A percentile compares a stretch with the other conserved stretches of the same genome.
phyloP scores from a whole-genome alignment of 2,797 vertebrate species.

The Gadopsis bispinosus region DNA sequence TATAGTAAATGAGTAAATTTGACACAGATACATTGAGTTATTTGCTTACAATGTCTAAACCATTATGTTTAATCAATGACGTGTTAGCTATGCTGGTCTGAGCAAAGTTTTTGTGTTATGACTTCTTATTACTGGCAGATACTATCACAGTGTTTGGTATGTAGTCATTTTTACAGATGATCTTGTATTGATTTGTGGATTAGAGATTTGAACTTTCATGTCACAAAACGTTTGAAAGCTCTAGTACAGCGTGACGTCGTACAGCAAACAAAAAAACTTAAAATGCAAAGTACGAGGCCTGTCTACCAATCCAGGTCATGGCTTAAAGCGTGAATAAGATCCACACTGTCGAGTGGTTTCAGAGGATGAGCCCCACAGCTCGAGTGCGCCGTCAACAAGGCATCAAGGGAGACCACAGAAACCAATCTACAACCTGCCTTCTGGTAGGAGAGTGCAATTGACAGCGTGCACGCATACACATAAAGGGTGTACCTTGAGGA shows the following conservation, averaged over 20 bases:
- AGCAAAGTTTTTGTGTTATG: not conserved
- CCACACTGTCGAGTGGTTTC: not conserved
- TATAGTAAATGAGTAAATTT: not conserved
- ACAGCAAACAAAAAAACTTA: conserved; percentile 2
- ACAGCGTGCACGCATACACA: not conserved
- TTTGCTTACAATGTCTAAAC: not conserved
- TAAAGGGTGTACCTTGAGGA: not conserved
- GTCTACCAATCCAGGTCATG: not conserved
- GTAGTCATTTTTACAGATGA: not conserved
- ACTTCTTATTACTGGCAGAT: not conserved
- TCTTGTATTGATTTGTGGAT: conserved; percentile 5
- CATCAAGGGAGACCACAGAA: not conserved
- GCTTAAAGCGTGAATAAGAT: not conserved
- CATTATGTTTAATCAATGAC: not conserved
- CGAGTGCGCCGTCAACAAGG: not conserved
- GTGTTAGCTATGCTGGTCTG: too few species aligned
- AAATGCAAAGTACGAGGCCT: not conserved
- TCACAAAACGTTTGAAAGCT: not conserved
- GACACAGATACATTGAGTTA: not conserved
- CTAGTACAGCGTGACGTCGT: too few species aligned
- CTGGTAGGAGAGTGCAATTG: not conserved
- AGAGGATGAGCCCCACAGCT: not conserved
- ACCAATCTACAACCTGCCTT: not conserved
- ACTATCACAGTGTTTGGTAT: not conserved
- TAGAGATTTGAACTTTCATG: not conserved